A percentile compares a stretch with the other conserved stretches of the same genome.
Conservation (phyloP, 1,140 invertebrate genomes). For the Drosophila takahashii region DNA sequence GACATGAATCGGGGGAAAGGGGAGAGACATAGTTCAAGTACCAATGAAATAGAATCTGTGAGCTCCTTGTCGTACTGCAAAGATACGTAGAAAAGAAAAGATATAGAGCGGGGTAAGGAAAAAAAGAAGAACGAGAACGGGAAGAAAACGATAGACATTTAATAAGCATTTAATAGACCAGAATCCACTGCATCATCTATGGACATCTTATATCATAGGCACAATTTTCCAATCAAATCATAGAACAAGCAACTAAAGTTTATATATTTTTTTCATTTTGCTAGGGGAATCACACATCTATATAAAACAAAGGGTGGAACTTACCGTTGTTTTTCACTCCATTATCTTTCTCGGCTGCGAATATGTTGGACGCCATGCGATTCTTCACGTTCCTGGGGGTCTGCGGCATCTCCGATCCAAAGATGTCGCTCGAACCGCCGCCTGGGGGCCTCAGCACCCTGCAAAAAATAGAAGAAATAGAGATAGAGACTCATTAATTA, state of each 20-base stretch:
- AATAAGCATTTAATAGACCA: conserved; percentile 29
- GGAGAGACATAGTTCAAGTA: conserved; percentile 65
- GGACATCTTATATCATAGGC: conserved; percentile 7
- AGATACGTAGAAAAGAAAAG: conserved; percentile 73
- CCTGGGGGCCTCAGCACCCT: conserved; percentile 87
- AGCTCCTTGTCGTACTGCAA: conserved; percentile 85
- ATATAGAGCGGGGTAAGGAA: conserved; percentile 50
- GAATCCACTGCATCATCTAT: conserved; percentile 9
- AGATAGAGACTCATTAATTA: conserved; percentile 40
- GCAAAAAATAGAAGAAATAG: conserved; percentile 43
- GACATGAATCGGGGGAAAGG: conserved; percentile 23
- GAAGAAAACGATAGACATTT: conserved; percentile 51
- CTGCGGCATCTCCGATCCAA: conserved; percentile 80
- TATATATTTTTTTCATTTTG: conserved; percentile 2
- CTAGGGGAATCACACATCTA: conserved; percentile 6
- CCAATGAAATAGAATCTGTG: conserved; percentile 85
- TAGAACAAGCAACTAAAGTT: conserved; percentile 22
- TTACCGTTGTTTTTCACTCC: conserved; percentile 83
- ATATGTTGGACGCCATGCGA: conserved; percentile 84
- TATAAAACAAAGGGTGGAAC: not conserved
- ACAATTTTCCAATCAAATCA: conserved; percentile 16
- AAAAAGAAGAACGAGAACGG: conserved; percentile 39
- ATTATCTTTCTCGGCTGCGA: conserved; percentile 75
- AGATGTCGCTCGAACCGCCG: conserved; percentile 87
- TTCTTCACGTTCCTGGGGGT: conserved; percentile 82